These are phyloP conservation scores for Aradophagus sp. DNA, from an alignment of 1,140 invertebrate species.

Conservation along the genomic window DNA sequence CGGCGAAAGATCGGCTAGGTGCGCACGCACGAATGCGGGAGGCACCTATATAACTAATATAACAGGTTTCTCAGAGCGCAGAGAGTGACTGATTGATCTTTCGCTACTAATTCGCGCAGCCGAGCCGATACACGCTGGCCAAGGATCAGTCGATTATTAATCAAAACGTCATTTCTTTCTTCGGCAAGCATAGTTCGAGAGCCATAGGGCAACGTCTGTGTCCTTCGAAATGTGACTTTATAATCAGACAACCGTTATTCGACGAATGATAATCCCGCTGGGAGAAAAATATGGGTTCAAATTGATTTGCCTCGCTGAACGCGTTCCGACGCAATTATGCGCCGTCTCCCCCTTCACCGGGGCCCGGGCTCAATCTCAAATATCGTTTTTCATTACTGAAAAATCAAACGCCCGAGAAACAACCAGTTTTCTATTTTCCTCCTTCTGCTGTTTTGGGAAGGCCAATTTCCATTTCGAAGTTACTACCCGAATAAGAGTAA, in stretches of 20 bases:
- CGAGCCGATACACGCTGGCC: slow-evolving; percentile 39
- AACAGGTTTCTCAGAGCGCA: slow-evolving; percentile 54
- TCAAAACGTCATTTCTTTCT: slow-evolving; percentile 58
- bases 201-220: slow-evolving; percentile 47
- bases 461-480: no score
- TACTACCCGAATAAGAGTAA: no score
- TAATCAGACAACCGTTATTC: slow-evolving; percentile 59
- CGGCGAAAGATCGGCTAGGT: slow-evolving; percentile 41
- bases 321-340: slow-evolving; percentile 37
- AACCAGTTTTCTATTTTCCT: not conserved
- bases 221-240: slow-evolving; percentile 58
- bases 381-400: no score
- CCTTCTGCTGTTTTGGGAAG: not conserved
- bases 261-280: slow-evolving; percentile 53
- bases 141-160: slow-evolving; percentile 59
- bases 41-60: slow-evolving; percentile 50
- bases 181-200: slow-evolving; percentile 37
- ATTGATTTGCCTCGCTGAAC: slow-evolving; percentile 49
- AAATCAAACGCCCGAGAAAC: not conserved
- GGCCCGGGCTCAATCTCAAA: no score
- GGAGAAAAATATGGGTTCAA: slow-evolving; percentile 57
- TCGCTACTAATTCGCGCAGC: slow-evolving; percentile 53
- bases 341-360: slow-evolving; percentile 7
- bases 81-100: slow-evolving; percentile 58
- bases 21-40: slow-evolving; percentile 41